phyloP scores from a whole-genome alignment of 2,888 invertebrate species.

The Aphodius granarius region DNA sequence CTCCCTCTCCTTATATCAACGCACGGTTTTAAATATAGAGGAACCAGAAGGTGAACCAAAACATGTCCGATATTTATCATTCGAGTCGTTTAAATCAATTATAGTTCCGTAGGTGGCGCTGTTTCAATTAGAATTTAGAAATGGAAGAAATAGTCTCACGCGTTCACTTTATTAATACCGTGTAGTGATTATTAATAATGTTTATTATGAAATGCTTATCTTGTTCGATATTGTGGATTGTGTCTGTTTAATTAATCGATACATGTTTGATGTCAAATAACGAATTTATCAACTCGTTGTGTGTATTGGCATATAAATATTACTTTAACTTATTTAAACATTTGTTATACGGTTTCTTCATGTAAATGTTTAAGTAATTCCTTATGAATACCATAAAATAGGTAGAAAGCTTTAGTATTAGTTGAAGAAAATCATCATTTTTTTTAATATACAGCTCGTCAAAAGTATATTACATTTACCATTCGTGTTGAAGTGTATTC shows the following conservation, averaged over 20 bases:
- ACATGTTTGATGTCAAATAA: neutral
- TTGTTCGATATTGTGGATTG: neutral
- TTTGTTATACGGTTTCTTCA: too few species aligned
- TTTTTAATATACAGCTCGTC: neutral
- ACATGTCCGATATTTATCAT: neutral
- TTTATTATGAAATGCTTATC: neutral
- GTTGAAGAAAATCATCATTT: too few species aligned
- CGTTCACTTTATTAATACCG: neutral
- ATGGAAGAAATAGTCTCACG: constrained; percentile 14
- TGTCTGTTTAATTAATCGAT: neutral
- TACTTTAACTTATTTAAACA: neutral
- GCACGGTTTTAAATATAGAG: neutral
- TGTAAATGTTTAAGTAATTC: too few species aligned
- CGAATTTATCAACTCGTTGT: neutral
- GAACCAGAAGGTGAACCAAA: neutral
- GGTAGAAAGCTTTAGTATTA: too few species aligned
- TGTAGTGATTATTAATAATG: neutral
- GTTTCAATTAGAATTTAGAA: constrained; percentile 5
- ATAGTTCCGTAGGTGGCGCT: neutral
- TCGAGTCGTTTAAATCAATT: neutral
- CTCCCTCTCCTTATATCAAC: neutral
- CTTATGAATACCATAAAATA: too few species aligned
- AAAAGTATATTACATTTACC: neutral
- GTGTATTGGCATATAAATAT: neutral
- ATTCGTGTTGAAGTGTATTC: neutral